phyloP scores from a whole-genome alignment of 2,888 invertebrate genomes.

The Mechanitis messenoides region DNA sequence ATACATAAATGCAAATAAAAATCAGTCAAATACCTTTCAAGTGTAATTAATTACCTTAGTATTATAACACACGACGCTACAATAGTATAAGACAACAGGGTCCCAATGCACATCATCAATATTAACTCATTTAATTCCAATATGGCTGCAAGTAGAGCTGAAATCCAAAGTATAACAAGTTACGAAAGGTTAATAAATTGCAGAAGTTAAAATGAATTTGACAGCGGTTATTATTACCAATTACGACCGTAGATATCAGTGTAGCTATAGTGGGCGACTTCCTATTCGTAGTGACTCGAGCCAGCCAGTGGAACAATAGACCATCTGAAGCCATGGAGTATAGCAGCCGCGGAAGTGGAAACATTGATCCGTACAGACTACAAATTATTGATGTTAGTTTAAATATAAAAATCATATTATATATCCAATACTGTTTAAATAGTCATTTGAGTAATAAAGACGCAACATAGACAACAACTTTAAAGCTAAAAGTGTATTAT shows the following conservation, averaged over 20 bases:
- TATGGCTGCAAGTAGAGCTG: slow-evolving; percentile 84
- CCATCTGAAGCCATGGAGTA: slow-evolving; percentile 94
- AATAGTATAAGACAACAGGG: slow-evolving; percentile 88
- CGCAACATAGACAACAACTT: background rate
- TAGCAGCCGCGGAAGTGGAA: slow-evolving; percentile 85
- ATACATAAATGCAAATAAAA: too few species aligned
- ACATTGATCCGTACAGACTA: slow-evolving; percentile 86
- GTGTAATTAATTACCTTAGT: slow-evolving; percentile 69
- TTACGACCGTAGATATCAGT: slow-evolving; percentile 80
- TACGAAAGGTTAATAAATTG: slow-evolving; percentile 2
- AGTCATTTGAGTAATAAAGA: background rate
- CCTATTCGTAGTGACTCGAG: slow-evolving; percentile 81
- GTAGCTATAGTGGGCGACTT: slow-evolving; percentile 87
- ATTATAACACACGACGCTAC: slow-evolving; percentile 91
- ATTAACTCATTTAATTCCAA: slow-evolving; percentile 88
- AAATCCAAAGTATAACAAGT: slow-evolving; percentile 31
- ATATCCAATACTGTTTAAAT: background rate
- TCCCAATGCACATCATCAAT: slow-evolving; percentile 91
- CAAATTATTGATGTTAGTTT: too few species aligned
- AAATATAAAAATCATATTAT: too few species aligned
- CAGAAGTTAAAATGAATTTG: too few species aligned
- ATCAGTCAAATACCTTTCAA: too few species aligned
- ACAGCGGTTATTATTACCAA: slow-evolving; percentile 66
- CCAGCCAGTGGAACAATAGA: slow-evolving; percentile 83
- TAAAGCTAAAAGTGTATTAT: too few species aligned